Evolutionary conservation across 1,140 invertebrate species (phyloP), one percentile per base, ranked within the genome.

Genomic region (Neuroterus valhalla): DNA sequence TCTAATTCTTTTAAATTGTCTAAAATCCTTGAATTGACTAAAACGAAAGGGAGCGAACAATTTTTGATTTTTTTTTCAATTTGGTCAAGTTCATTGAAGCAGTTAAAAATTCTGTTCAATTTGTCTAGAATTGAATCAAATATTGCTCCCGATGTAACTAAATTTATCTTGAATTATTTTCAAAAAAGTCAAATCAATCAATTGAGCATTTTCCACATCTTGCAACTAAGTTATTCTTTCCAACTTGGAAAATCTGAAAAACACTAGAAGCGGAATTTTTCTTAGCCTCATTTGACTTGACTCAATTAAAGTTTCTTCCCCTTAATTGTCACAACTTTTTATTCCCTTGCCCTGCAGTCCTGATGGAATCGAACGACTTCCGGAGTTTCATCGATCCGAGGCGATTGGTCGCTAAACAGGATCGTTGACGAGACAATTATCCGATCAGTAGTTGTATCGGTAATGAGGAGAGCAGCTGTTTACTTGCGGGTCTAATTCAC

Each of bases 401-500:
- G 52, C 52, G 12, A 26, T 62, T 62, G 21, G 21, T 26, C 17
- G 23, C 52, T 23, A 62, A 62, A 62, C 52, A 62, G 26, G 52
- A 62, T 62, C 52, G 52, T 31, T 62, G 26, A 62, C 52, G 23
- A 62, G 52, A 62, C 23, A 62, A 62, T 62, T 62, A 62, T 62
- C 26, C 21, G 52, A 62, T 62, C 21, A 62, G 21, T 21, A 62
- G 26, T 52, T 52, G 48, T 15, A 26, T 62, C 52, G 12, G 26
- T 62, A 62, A 62, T 62, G 52, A 62, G 52, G 52, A 26, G 26
- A 23, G 52, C 52, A 62, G 52, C 52, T 62, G 52, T 62, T 62
- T 62, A 62, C 52, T 62, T 62, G 52, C 23, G 52, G 52, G 52
- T 62, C 52, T 62, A 62, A 62, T 62, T 62, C 52, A 23, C 52